Percentiles rank a stretch among this genome's conserved stretches.
Evolutionary conservation across 2,888 invertebrate genomes (phyloP).

Genomic region (Nemotelus pantherinus): DNA sequence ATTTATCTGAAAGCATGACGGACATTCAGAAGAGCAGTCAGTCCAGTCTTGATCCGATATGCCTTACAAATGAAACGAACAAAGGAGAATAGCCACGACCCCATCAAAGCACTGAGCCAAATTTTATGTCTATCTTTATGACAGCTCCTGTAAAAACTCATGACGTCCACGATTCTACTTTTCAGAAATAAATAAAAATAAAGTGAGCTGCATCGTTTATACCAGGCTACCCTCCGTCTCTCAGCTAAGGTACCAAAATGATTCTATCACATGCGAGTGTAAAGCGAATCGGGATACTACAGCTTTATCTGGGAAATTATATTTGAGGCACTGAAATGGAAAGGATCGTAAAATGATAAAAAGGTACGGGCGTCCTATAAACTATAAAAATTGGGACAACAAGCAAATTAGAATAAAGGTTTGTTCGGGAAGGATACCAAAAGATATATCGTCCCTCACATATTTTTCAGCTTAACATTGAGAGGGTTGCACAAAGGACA

Average conservation of each 20-base stretch:
- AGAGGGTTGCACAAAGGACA: background rate
- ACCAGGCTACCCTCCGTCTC: constrained; percentile 4
- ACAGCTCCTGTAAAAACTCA: constrained; percentile 30
- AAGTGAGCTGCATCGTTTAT: constrained; percentile 38
- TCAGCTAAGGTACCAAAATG: constrained; percentile 10
- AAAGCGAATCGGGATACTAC: background rate
- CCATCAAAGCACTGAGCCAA: constrained; percentile 43
- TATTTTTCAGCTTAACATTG: background rate
- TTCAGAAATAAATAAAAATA: constrained; percentile 42
- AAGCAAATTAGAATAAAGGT: constrained; percentile 29
- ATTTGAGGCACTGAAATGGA: constrained; percentile 20
- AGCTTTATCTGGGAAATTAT: constrained; percentile 27
- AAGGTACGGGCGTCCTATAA: constrained; percentile 19
- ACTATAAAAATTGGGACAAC: constrained; percentile 42
- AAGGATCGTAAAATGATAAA: constrained; percentile 16
- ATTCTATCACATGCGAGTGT: background rate
- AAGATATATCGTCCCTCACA: background rate
- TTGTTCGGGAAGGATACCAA: background rate
- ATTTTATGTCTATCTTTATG: constrained; percentile 41
- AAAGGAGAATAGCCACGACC: constrained; percentile 22
- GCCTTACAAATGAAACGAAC: constrained; percentile 30
- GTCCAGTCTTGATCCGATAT: background rate
- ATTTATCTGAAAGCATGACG: constrained; percentile 39
- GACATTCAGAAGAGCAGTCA: background rate
- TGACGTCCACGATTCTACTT: constrained; percentile 42